Percentiles rank a stretch among this genome's conserved stretches.
Conservation (phyloP, 2,113 vertebrate genomes). For the Halcyon malimbica region DNA sequence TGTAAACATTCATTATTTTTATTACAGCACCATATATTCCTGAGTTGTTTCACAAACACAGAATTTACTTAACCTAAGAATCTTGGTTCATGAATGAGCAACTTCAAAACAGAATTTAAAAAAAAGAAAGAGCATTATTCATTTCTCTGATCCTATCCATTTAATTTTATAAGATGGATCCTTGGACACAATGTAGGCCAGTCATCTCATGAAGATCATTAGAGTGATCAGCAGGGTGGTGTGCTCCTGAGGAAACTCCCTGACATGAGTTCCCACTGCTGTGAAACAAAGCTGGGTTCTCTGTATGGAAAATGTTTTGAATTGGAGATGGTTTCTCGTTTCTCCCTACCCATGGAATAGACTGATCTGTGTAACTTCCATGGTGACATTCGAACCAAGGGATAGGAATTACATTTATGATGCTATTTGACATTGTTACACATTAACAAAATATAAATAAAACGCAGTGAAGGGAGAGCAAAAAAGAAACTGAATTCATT, state of each 20-base stretch:
- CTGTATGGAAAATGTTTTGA: not conserved
- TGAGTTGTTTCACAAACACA: not conserved
- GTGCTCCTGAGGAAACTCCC: not conserved
- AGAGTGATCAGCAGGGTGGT: not conserved
- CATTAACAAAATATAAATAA: not conserved
- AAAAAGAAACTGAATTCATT: not conserved
- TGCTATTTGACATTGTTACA: not conserved
- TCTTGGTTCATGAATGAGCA: not conserved
- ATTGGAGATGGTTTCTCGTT: not conserved
- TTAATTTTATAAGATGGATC: not conserved
- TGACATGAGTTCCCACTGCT: not conserved
- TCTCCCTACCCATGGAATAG: not conserved
- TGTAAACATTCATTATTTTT: conserved; percentile 35
- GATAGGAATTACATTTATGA: not conserved
- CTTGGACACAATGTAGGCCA: not conserved
- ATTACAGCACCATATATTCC: not conserved
- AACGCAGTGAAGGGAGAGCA: not conserved
- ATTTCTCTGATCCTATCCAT: not conserved
- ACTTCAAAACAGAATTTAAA: not conserved
- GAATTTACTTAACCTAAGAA: not conserved
- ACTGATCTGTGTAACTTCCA: not conserved
- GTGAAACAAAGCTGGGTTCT: not conserved
- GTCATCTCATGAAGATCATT: not conserved
- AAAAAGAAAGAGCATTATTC: not conserved
- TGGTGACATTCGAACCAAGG: not conserved